Evolutionary conservation across 1,140 invertebrate genomes (phyloP).

Genomic region (Aphis craccivora): DNA sequence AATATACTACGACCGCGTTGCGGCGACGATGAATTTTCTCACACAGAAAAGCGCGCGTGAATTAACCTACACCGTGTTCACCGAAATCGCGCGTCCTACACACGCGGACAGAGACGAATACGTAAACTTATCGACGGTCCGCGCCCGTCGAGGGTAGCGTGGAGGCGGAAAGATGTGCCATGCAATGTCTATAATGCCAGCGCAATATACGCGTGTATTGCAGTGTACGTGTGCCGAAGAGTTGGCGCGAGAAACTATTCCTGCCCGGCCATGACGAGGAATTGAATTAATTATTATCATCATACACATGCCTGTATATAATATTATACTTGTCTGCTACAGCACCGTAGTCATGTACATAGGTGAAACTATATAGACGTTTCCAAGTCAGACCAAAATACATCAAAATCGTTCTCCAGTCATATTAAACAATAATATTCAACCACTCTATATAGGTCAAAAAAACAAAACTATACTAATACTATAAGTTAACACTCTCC

Average conservation of each 20-base stretch:
- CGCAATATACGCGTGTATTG: background rate
- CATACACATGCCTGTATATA: background rate
- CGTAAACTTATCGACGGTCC: background rate
- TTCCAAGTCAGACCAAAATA: too few relatives aligned
- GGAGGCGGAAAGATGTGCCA: background rate
- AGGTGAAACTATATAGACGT: too few relatives aligned
- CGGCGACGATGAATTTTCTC: background rate
- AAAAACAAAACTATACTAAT: too few relatives aligned
- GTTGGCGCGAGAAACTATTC: background rate
- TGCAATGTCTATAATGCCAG: too few relatives aligned
- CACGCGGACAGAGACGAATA: background rate
- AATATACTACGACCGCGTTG: background rate
- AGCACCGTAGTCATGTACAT: background rate
- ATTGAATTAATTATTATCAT: background rate
- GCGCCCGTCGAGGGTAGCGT: too few relatives aligned
- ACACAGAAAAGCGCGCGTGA: background rate
- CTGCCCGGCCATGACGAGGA: background rate
- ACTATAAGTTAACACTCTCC: too few relatives aligned
- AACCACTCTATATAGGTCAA: too few relatives aligned
- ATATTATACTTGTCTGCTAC: background rate
- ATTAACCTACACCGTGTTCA: constrained; percentile 9
- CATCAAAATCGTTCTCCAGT: too few relatives aligned
- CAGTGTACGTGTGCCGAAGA: background rate
- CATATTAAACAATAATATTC: too few relatives aligned
- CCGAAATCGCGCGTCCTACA: background rate